These are phyloP conservation scores for Menidia menidia DNA, from an alignment of 2,797 vertebrate genomes.

Conservation along the genomic window DNA sequence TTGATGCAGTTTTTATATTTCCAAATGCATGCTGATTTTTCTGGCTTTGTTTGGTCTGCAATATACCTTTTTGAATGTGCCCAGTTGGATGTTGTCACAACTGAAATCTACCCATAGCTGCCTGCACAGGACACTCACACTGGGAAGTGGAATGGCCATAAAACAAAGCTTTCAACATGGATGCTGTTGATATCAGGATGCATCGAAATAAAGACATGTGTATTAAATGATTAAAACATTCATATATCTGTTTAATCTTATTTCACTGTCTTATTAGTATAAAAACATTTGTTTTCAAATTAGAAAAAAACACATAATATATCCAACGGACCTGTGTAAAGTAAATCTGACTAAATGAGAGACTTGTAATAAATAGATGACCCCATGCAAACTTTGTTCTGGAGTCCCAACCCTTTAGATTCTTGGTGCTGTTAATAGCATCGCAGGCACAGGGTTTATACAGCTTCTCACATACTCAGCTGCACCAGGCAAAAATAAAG, in stretches of 20 bases:
- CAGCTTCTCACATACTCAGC: conserved; percentile 29
- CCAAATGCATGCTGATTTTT: no score
- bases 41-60: background rate
- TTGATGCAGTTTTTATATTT: no score
- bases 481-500: conserved; percentile 10
- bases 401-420: conserved; percentile 41
- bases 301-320: background rate
- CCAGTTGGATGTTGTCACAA: background rate
- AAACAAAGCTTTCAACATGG: no score
- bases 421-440: conserved; percentile 47
- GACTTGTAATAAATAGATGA: conserved; percentile 51
- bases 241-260: background rate
- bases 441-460: conserved; percentile 44
- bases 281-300: no score
- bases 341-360: conserved; percentile 22
- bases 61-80: background rate
- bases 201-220: no score
- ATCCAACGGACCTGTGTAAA: conserved; percentile 29
- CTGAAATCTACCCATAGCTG: background rate
- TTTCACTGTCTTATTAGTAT: background rate
- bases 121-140: background rate
- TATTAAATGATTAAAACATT: no score
- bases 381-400: conserved; percentile 17
- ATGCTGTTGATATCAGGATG: no score
- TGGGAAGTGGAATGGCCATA: no score